A percentile compares a stretch with the other conserved stretches of the same genome.
Conservation (phyloP, 1,140 invertebrate species). For the Penaeus indicus region DNA sequence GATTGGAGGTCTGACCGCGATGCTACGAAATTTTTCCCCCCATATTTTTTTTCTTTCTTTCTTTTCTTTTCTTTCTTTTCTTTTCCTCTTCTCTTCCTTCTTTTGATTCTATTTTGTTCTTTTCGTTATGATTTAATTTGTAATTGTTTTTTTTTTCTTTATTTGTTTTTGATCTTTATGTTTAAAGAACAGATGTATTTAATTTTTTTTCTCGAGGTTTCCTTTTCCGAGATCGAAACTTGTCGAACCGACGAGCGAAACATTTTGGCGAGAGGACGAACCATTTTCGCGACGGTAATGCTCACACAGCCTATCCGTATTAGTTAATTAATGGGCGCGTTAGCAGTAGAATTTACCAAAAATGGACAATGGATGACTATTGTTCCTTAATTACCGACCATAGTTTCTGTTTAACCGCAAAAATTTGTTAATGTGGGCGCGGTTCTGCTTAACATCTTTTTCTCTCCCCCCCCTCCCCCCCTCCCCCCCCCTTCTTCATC, state of each 20-base stretch:
- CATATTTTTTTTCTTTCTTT: background rate
- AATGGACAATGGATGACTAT: conserved; percentile 31
- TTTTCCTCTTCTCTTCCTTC: background rate
- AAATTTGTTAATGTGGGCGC: conserved; percentile 32
- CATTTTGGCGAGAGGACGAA: background rate
- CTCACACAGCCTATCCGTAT: conserved; percentile 27
- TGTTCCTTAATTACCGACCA: conserved; percentile 22
- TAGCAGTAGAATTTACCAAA: conserved; percentile 29
- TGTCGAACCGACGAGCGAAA: background rate
- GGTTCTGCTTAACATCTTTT: conserved; percentile 9
- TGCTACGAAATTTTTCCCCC: background rate
- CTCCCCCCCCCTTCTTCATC: background rate
- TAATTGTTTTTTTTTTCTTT: too few relatives aligned
- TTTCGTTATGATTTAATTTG: background rate
- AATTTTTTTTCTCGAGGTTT: too few relatives aligned
- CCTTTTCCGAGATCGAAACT: too few relatives aligned
- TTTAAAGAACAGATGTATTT: too few relatives aligned
- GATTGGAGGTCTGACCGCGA: background rate
- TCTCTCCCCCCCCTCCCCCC: background rate
- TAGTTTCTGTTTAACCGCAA: conserved; percentile 35
- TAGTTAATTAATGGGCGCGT: conserved; percentile 41
- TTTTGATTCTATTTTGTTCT: background rate
- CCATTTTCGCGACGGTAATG: background rate
- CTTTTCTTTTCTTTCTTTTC: background rate
- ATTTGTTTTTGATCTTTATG: too few relatives aligned